A percentile compares a stretch with the other conserved stretches of the same genome.
Conservation (phyloP, 2,113 vertebrate genomes). For the Dryoscopus gambensis region DNA sequence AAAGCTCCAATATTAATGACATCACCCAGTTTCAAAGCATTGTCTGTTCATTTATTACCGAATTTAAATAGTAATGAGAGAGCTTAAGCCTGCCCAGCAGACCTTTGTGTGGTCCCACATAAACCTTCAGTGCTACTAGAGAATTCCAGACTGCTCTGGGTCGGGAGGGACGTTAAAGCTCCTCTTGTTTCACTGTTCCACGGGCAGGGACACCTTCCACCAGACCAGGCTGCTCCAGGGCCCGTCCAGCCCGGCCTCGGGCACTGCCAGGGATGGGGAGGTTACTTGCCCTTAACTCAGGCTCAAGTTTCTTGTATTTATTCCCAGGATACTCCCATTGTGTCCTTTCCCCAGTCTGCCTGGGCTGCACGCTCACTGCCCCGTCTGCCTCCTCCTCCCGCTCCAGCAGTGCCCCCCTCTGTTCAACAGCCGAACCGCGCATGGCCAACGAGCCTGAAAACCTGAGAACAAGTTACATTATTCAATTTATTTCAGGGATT, state of each 20-base stretch:
- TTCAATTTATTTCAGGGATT: neutral
- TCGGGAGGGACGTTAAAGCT: neutral
- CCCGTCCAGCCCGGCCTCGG: neutral
- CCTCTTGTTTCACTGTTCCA: neutral
- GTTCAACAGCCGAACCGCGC: neutral
- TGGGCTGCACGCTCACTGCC: neutral
- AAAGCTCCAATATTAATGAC: neutral
- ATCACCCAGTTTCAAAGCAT: neutral
- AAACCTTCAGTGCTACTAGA: neutral
- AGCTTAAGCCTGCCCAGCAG: neutral
- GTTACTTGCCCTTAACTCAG: neutral
- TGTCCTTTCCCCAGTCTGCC: neutral
- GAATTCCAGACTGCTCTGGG: neutral
- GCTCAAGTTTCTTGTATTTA: neutral
- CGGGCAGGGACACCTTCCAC: neutral
- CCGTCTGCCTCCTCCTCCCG: neutral
- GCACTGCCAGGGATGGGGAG: neutral
- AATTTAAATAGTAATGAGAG: neutral
- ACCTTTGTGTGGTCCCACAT: neutral
- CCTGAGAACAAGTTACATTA: neutral
- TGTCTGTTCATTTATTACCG: neutral
- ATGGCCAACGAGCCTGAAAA: neutral
- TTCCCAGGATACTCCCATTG: neutral
- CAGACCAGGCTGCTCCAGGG: neutral
- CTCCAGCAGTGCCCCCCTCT: neutral